Percentiles rank a stretch among this genome's conserved stretches.
phyloP scores from a whole-genome alignment of 2,888 invertebrate genomes.

The Gastrophysa polygoni region DNA sequence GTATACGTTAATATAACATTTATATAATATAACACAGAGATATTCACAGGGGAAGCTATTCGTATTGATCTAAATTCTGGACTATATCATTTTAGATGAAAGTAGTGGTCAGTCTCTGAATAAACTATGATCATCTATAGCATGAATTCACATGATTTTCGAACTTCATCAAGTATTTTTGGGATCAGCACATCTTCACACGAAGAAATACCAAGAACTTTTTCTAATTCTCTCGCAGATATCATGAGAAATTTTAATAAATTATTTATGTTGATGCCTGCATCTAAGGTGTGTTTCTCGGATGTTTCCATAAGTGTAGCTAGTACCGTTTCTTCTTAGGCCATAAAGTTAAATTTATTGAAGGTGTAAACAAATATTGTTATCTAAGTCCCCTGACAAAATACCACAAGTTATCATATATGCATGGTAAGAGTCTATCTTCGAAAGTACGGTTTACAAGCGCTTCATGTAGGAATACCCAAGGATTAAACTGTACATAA shows the following conservation, averaged over 20 bases:
- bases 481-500: too few relatives aligned
- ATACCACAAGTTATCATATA: not conserved
- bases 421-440: not conserved
- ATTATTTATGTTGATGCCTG: slow-evolving; percentile 10
- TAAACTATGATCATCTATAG: too few relatives aligned
- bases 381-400: slow-evolving; percentile 2
- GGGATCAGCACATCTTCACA: not conserved
- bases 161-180: not conserved
- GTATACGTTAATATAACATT: too few relatives aligned
- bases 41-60: too few relatives aligned
- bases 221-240: slow-evolving; percentile 9
- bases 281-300: slow-evolving; percentile 15
- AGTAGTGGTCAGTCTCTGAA: too few relatives aligned
- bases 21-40: too few relatives aligned
- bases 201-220: slow-evolving; percentile 4
- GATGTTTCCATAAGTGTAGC: slow-evolving; percentile 9
- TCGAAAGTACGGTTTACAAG: too few relatives aligned
- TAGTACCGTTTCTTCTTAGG: slow-evolving; percentile 12
- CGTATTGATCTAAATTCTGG: too few relatives aligned
- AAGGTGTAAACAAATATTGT: slow-evolving; percentile 13
- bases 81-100: too few relatives aligned
- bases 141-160: not conserved
- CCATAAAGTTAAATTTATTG: slow-evolving; percentile 16
- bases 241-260: slow-evolving; percentile 17
- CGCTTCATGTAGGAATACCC: too few relatives aligned